Evolutionary conservation across 2,888 invertebrate genomes (phyloP), one percentile per base, ranked within the genome.

Genomic region (Athripsodes cinereus): DNA sequence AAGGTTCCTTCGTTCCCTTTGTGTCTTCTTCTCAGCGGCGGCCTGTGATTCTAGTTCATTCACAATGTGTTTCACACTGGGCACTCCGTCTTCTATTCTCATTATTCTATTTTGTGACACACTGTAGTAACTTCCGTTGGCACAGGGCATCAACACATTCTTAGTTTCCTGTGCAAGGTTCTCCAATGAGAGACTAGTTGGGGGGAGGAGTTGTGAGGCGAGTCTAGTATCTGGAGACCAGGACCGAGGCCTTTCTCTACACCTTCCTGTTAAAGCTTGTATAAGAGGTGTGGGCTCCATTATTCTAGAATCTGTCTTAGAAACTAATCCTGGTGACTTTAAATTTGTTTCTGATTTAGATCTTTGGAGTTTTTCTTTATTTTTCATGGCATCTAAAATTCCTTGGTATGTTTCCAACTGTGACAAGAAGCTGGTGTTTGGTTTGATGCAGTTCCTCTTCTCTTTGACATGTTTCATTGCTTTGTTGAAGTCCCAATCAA

Each of bases 401-500:
- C 94, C 97, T 75, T 95, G 90, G 74, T 98, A 99, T 11, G 92
- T 96, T 75, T 94, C 92, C 66, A 99, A 80, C 74, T 99, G 98
- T 67, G 87, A 83, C 67, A 96, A 81, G 77, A 99, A 99, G 69
- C 92, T 96, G 53, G 86, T 87, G 75, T 99, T 99, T 10, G 99
- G 99, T 71, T 96, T 95, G 65, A 98, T 93, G 74, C 96, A 96
- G 69, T 82, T 91, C 22, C 99, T 82, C 70, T 92, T 91, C 61
- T 88, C 83, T 73, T 93, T 95, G 0, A 98, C 97, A 74, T 92
- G 91, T 62, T 88, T 85, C 67, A 92, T 79, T 1, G 98, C 95
- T 67, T 90, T 86, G 61, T 90, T 85, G 68, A 96, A 89, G 68
- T 92, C 88, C 95, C 94, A 95, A 70, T 92, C 90, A 74, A 90